phyloP scores from a whole-genome alignment of 2,797 vertebrate genomes.

The Lophotriccus pileatus region DNA sequence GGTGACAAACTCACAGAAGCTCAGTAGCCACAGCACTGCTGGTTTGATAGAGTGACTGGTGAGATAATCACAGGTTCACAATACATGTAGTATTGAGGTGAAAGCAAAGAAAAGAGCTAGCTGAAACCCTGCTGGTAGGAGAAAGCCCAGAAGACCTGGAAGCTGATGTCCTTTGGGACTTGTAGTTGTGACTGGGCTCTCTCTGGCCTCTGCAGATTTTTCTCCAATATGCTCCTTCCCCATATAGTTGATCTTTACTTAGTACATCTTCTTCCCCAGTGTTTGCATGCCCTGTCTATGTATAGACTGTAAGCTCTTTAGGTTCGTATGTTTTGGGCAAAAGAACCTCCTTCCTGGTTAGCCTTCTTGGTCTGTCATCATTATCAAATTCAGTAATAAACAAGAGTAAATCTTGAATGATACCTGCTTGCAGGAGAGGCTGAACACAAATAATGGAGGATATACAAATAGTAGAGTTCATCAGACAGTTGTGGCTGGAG shows the following conservation, averaged over 20 bases:
- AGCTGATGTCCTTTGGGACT: not conserved
- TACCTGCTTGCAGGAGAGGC: not conserved
- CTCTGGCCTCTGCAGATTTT: not conserved
- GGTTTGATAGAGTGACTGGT: not conserved
- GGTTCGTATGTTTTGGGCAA: not conserved
- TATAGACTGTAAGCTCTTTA: not conserved
- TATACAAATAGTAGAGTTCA: not conserved
- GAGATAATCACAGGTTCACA: not conserved
- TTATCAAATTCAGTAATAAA: not conserved
- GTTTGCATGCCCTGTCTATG: not conserved
- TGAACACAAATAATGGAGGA: not conserved
- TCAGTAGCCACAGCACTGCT: not conserved
- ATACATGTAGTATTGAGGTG: fast-evolving
- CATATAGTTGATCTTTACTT: not conserved
- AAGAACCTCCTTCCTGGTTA: not conserved
- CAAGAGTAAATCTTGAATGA: not conserved
- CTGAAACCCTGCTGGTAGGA: not conserved
- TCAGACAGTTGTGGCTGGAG: not conserved
- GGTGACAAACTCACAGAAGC: not conserved
- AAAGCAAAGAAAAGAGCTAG: not conserved
- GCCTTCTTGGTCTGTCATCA: not conserved
- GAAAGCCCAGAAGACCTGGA: not conserved
- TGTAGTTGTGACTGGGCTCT: not conserved
- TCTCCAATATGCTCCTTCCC: not conserved
- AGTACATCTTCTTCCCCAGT: not conserved